Percentiles rank a stretch among this genome's conserved stretches.
phyloP scores from a whole-genome alignment of 1,140 invertebrate genomes.

The Spodoptera frugiperda region DNA sequence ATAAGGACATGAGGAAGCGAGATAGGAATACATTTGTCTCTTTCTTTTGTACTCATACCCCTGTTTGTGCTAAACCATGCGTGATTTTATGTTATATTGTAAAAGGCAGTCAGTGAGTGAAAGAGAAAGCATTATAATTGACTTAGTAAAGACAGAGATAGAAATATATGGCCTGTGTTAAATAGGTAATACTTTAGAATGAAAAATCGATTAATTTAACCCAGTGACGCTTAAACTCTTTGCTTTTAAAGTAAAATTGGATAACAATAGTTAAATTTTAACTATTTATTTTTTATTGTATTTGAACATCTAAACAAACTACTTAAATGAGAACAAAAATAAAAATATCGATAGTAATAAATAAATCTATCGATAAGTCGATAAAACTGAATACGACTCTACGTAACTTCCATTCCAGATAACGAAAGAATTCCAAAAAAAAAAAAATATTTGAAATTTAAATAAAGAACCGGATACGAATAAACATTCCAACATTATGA shows the following conservation, averaged over 20 bases:
- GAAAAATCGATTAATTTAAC: too few relatives aligned
- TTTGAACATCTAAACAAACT: not conserved
- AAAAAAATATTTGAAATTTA: not conserved
- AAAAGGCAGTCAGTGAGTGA: too few relatives aligned
- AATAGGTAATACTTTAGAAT: too few relatives aligned
- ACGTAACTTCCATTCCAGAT: slow-evolving; percentile 4
- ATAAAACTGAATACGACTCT: not conserved
- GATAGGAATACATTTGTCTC: not conserved
- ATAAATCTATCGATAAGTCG: not conserved
- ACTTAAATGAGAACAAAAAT: not conserved
- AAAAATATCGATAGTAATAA: not conserved
- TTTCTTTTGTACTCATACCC: not conserved
- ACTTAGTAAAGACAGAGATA: too few relatives aligned
- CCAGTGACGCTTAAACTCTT: too few relatives aligned
- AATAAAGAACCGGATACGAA: not conserved
- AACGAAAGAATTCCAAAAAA: not conserved
- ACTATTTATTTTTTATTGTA: too few relatives aligned
- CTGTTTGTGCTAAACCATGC: too few relatives aligned
- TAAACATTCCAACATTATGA: slow-evolving; percentile 38
- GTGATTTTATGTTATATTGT: too few relatives aligned
- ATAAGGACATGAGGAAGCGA: not conserved
- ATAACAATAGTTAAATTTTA: too few relatives aligned
- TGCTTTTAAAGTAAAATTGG: too few relatives aligned
- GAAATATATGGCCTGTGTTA: too few relatives aligned
- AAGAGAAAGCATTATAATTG: too few relatives aligned